Evolutionary conservation across 2,113 vertebrate species (phyloP), one percentile per base, ranked within the genome.

Genomic region (Platichthys flesus): DNA sequence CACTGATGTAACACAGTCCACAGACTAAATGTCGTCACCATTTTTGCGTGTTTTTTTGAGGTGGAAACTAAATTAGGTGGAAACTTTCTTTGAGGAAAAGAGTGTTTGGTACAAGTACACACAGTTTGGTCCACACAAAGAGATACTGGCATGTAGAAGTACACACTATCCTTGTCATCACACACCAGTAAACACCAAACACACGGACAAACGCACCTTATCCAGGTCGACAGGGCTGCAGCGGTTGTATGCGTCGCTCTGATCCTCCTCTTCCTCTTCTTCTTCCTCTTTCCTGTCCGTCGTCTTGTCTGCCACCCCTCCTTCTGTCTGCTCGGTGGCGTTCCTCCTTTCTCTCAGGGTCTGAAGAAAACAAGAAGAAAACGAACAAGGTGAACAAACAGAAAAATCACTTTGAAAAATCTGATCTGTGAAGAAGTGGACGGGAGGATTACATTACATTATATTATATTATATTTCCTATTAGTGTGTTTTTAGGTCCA

Each of bases 181-280:
- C 28, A 37, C 7, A 37, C 56, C 21, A 40, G 15, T 9, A 40
- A 35, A 26, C 23, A 35, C 9, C 49, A 35, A 31, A 56, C 31
- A 55, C 58, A 59, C 40, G 59, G 28, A 71, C 62, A 62, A n/a
- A 54, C n/a, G 51, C 16, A 52, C 92, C 78, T 88, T 91, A 24
- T 90, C 85, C 26, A 91, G 70, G 75, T 93, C 92, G 72, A 93
- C 88, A 21, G 85, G 4, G 79, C 83, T 90, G 87, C 88, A 92
- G 59, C 45, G 83, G 71, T 58, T 90, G 78, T 59, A 79, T 2
- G 82, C 71, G 5, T 18, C 2, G 10, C 51, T 21, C 55, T 79
- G 73, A 0, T 87, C 84, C 15, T 82, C 62, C 2, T 82, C 31
- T 6, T 31, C 28, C 5, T 28, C 28, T 0, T 28, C 62, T 12